Evolutionary conservation across 1,140 invertebrate genomes (phyloP).

Genomic region (Rhagoletis pomonella): DNA sequence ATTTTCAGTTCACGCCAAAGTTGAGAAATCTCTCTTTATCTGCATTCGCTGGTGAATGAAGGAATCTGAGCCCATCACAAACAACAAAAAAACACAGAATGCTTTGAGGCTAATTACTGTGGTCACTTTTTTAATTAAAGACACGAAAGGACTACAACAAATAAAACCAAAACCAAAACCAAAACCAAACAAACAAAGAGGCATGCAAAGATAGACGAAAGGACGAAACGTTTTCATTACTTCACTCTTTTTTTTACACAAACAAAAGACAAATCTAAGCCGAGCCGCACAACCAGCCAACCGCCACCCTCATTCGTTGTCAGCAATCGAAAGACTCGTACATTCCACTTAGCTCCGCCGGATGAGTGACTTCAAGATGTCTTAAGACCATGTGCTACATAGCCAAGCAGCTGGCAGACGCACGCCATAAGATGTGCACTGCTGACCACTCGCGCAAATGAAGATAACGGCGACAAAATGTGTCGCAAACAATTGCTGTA

Average conservation of each 20-base stretch:
- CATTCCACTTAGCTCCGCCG: background rate
- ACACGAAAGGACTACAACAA: conserved; percentile 52
- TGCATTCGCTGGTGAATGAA: background rate
- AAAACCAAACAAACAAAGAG: background rate
- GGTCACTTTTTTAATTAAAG: conserved; percentile 56
- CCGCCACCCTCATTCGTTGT: background rate
- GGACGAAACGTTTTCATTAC: conserved; percentile 41
- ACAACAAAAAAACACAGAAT: conserved; percentile 1
- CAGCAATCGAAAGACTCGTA: background rate
- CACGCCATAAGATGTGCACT: conserved; percentile 21
- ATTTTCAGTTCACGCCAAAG: conserved; percentile 3
- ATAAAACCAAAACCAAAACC: background rate
- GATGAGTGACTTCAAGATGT: conserved; percentile 26
- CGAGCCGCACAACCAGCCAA: background rate
- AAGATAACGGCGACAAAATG: conserved; percentile 54
- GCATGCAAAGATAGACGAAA: background rate
- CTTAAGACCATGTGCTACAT: conserved; percentile 40
- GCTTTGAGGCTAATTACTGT: conserved; percentile 56
- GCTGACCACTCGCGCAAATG: conserved; percentile 44
- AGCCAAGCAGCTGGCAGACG: no score
- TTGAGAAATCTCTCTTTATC: conserved; percentile 33
- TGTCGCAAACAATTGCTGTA: conserved; percentile 54
- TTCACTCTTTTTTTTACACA: conserved; percentile 42
- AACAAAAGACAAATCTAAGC: conserved; percentile 46
- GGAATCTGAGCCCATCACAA: conserved; percentile 23